Base-by-base conservation (phyloP, 2,888 invertebrate genomes). In the Lasioglossum leucozonium region DNA sequence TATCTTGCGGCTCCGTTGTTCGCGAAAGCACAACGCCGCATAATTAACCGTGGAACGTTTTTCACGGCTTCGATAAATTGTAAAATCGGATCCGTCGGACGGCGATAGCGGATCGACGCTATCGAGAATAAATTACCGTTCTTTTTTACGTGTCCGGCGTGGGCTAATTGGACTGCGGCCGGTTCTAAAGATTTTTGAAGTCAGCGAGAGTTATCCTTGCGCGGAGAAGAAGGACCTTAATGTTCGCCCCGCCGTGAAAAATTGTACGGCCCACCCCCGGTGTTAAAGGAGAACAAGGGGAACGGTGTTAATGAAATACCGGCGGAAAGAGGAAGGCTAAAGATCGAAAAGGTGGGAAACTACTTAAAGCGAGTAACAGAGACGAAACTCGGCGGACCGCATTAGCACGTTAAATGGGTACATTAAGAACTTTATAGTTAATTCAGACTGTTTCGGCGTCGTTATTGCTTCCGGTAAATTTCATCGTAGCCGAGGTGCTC, bases 341-440 rank as follows among this genome's bases (percentile, higher is more conserved):
- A 76, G 86, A 67, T 69, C 44, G 69, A 42, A 71, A 73, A 79
- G 71, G 79, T 55, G 65, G 40, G 69, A 76, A 67, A 84, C 79
- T 81, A 75, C 82, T 87, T 86, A 37, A 72, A 82, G 65, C 75
- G 44, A 77, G 84, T 73, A 84, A 71, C 82, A 51, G 42, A 71
- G 81, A 44, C 76, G 82, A 75, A 83, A 82, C 80, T 85, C 81
- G 62, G 55, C 80, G 62, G 65, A 74, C 85, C 81, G 79, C 82
- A 81, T 85, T 82, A 83, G 85, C 85, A 81, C 85, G 78, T 84
- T 84, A 88, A 88, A 85, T 81, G 82, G 86, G 62, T 78, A 81
- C 80, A 79, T 86, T 88, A 88, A 85, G 82, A 81, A 88, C 80
- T 85, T 86, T 82, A 87, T 87, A 81, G 84, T 78, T 83, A 81